These are phyloP conservation scores for Temnothorax rugatulus DNA, from an alignment of 2,888 invertebrate genomes.

Conservation along the genomic window DNA sequence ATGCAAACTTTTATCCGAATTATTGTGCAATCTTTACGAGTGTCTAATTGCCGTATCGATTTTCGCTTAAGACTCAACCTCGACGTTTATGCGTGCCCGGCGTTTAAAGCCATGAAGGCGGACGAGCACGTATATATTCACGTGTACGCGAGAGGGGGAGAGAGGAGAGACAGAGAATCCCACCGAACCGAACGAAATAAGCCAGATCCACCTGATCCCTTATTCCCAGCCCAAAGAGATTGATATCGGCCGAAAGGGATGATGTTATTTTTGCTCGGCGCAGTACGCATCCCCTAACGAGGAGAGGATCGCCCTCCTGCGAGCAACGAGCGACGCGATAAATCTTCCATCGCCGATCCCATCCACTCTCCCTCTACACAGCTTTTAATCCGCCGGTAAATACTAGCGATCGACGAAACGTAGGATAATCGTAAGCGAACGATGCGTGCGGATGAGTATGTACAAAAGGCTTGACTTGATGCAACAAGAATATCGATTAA, in stretches of 20 bases:
- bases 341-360: conserved; percentile 61
- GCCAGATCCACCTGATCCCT: conserved; percentile 68
- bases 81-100: conserved; percentile 52
- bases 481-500: conserved; percentile 17
- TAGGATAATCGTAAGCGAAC: conserved; percentile 38
- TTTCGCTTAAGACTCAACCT: conserved; percentile 52
- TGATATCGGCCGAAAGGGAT: conserved; percentile 66
- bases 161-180: neutral
- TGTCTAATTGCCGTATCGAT: conserved; percentile 67
- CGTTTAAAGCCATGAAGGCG: conserved; percentile 36
- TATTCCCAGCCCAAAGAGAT: conserved; percentile 61
- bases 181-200: conserved; percentile 62
- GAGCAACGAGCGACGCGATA: conserved; percentile 52
- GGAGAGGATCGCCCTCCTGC: conserved; percentile 25
- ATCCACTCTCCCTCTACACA: neutral
- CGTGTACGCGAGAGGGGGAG: neutral
- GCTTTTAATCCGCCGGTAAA: conserved; percentile 42
- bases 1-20: neutral
- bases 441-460: conserved; percentile 21
- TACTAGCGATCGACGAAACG: conserved; percentile 21
- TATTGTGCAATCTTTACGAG: conserved; percentile 31
- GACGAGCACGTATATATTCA: conserved; percentile 58
- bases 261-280: conserved; percentile 61
- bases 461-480: conserved; percentile 33
- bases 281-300: conserved; percentile 41